Conservation (phyloP, 2,797 vertebrate genomes). For the Sebastolobus alascanus region DNA sequence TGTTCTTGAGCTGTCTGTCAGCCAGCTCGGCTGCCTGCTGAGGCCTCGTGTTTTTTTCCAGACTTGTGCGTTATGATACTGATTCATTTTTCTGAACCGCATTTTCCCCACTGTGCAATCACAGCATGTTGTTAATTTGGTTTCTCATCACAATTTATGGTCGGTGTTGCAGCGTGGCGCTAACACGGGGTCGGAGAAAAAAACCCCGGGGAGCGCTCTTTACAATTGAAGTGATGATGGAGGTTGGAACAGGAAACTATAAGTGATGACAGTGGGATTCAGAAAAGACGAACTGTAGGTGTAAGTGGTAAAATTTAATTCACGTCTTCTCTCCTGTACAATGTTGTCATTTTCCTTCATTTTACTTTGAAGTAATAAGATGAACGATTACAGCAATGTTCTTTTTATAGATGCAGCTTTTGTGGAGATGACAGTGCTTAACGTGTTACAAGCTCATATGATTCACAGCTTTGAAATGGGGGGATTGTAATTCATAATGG, state of each 20-base stretch:
- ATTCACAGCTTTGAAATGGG: constrained; percentile 51
- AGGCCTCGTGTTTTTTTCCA: constrained; percentile 54
- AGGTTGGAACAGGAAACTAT: constrained; percentile 43
- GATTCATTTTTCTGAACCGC: constrained; percentile 77
- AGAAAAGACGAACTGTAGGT: constrained; percentile 46
- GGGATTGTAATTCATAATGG: constrained; percentile 60
- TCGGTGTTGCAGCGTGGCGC: constrained; percentile 41
- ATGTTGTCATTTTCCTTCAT: constrained; percentile 12
- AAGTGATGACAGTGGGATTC: constrained; percentile 52
- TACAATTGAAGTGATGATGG: constrained; percentile 61
- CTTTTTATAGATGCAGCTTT: constrained; percentile 73
- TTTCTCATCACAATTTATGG: constrained; percentile 80
- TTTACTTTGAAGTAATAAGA: constrained; percentile 61
- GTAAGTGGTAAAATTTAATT: constrained; percentile 53
- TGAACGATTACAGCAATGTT: constrained; percentile 61
- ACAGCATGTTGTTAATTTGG: constrained; percentile 82
- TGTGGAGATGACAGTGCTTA: constrained; percentile 63
- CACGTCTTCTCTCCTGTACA: constrained; percentile 31
- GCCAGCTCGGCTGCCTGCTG: constrained; percentile 60
- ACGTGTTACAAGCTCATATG: constrained; percentile 69
- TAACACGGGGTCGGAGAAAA: constrained; percentile 53
- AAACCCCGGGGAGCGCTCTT: constrained; percentile 55
- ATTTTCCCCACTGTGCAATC: constrained; percentile 75
- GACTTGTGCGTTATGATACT: constrained; percentile 75
- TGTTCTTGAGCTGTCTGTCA: constrained; percentile 67